A percentile compares a stretch with the other conserved stretches of the same genome.
Conservation (phyloP, 2,888 invertebrate genomes). For the Apoda limacodes region DNA sequence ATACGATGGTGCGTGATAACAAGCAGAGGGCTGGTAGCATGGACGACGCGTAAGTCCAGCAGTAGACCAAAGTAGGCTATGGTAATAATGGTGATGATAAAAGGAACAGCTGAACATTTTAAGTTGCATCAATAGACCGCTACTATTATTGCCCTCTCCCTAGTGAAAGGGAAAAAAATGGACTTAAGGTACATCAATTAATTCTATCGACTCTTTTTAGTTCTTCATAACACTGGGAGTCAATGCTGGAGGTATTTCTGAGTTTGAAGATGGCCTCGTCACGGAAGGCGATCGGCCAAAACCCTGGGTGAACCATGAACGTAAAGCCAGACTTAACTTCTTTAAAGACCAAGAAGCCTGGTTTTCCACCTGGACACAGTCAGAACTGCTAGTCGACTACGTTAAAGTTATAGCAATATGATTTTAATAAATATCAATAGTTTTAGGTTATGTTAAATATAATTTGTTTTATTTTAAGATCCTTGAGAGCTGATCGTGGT, state of each 20-base stretch:
- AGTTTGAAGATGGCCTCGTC: slow-evolving; percentile 62
- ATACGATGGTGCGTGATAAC: too few relatives aligned
- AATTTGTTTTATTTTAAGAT: too few relatives aligned
- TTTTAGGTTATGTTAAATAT: too few relatives aligned
- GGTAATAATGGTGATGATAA: too few relatives aligned
- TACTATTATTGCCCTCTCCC: too few relatives aligned
- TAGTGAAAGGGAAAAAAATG: too few relatives aligned
- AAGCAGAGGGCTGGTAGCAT: too few relatives aligned
- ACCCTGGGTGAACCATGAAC: slow-evolving; percentile 68
- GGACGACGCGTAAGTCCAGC: too few relatives aligned
- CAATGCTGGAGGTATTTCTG: slow-evolving; percentile 69
- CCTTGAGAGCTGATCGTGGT: too few relatives aligned
- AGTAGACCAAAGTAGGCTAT: too few relatives aligned
- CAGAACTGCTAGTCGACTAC: slow-evolving; percentile 12
- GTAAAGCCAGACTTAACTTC: slow-evolving; percentile 59
- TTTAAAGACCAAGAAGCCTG: slow-evolving; percentile 58
- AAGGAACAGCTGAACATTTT: too few relatives aligned
- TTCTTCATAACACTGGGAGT: slow-evolving; percentile 71
- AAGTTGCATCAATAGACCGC: too few relatives aligned
- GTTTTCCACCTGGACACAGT: slow-evolving; percentile 60
- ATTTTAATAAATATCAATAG: not conserved
- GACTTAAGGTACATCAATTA: slow-evolving; percentile 6
- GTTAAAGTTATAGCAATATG: slow-evolving; percentile 15
- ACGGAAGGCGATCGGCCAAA: slow-evolving; percentile 41
- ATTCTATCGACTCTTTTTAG: slow-evolving; percentile 32